Evolutionary conservation across 2,888 invertebrate genomes (phyloP).

Genomic region (Melieria omissa): DNA sequence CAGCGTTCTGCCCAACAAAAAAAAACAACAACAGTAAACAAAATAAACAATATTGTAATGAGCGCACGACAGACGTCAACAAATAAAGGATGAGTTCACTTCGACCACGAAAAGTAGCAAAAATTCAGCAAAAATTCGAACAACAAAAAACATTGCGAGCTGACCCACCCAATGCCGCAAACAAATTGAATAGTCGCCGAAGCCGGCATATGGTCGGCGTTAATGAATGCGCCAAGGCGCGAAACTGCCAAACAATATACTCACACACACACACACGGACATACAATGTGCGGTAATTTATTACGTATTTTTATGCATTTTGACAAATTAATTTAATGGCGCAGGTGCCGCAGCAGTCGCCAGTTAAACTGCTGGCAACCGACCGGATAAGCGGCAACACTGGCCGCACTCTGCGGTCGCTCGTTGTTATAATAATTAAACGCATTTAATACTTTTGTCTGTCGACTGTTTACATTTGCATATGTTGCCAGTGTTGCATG

Average conservation of each 20-base stretch:
- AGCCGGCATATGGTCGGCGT: no score
- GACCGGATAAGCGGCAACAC: background rate
- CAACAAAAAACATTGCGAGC: conserved; percentile 9
- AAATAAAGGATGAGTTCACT: background rate
- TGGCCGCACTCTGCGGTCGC: background rate
- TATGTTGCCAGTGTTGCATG: conserved; percentile 49
- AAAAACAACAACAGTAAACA: no score
- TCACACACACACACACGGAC: background rate
- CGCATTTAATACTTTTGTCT: conserved; percentile 32
- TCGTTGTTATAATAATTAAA: conserved; percentile 25
- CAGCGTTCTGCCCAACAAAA: no score
- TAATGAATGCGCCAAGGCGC: background rate
- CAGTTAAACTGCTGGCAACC: no score
- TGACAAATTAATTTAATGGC: conserved; percentile 63
- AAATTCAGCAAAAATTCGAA: background rate
- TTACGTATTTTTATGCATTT: conserved; percentile 40
- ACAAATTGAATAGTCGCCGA: conserved; percentile 6
- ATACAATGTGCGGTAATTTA: conserved; percentile 8
- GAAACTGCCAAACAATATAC: conserved; percentile 50
- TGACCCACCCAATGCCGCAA: conserved; percentile 10
- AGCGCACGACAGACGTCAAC: background rate
- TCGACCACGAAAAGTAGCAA: background rate
- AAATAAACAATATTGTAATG: no score
- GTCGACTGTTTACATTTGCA: conserved; percentile 58
- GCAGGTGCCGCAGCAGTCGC: conserved; percentile 20